Percentiles rank a stretch among this genome's conserved stretches.
phyloP scores from a whole-genome alignment of 2,888 invertebrate species.

The Acrobasis suavella region DNA sequence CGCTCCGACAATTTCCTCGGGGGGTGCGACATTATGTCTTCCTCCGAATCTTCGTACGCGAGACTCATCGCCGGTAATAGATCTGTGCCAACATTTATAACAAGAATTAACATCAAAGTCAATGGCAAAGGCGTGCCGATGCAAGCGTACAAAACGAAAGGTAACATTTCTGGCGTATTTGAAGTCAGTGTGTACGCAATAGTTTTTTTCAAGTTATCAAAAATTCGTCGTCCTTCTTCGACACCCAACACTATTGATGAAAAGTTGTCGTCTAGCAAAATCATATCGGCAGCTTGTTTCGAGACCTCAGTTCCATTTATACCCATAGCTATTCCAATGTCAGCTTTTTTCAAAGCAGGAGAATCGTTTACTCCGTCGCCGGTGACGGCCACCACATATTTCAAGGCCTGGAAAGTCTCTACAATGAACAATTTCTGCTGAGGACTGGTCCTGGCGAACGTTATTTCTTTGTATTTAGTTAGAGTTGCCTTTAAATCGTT shows the following conservation, averaged over 20 bases:
- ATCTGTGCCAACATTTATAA: conserved; percentile 91
- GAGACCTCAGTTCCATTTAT: conserved; percentile 90
- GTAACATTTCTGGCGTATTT: conserved; percentile 92
- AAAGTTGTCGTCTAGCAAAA: conserved; percentile 93
- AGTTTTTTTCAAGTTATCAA: conserved; percentile 93
- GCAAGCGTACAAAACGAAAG: conserved; percentile 89
- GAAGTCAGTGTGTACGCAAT: conserved; percentile 92
- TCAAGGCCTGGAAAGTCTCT: conserved; percentile 90
- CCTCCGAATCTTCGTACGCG: conserved; percentile 89
- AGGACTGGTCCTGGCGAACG: conserved; percentile 88
- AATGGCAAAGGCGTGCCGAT: conserved; percentile 89
- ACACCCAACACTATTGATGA: conserved; percentile 93
- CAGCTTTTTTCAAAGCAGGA: conserved; percentile 92
- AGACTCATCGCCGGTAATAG: conserved; percentile 90
- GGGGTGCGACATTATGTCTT: conserved; percentile 87
- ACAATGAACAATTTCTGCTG: conserved; percentile 87
- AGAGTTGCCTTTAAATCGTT: conserved; percentile 82
- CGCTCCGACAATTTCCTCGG: conserved; percentile 81
- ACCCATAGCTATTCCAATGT: conserved; percentile 92
- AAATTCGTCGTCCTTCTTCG: conserved; percentile 90
- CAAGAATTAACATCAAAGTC: conserved; percentile 80
- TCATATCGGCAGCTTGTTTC: conserved; percentile 96
- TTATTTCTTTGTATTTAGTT: conserved; percentile 85
- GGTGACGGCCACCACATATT: conserved; percentile 92
- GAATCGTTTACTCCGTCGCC: conserved; percentile 96